Evolutionary conservation across 2,888 invertebrate species (phyloP).

Genomic region (Pollenia griseotomentosa): DNA sequence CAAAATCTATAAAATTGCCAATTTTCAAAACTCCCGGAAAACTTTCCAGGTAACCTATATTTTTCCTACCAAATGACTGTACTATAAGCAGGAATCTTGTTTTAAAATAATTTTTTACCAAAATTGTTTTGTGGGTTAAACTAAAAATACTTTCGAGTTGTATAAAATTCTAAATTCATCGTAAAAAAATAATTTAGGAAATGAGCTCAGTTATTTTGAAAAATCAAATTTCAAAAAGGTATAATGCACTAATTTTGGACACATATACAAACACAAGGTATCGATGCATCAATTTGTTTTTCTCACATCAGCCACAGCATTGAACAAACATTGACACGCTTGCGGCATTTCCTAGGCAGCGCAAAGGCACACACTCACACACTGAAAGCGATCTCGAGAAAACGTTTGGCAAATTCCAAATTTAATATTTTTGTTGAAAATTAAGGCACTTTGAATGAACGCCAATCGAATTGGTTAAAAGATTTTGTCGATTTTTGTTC

Average conservation of each 20-base stretch:
- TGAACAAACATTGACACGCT: constrained; percentile 11
- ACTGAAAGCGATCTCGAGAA: not conserved
- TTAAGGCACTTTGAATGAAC: constrained; percentile 23
- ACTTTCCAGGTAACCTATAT: too few relatives aligned
- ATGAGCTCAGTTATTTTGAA: constrained; percentile 37
- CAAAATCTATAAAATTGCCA: too few relatives aligned
- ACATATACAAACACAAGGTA: constrained; percentile 1
- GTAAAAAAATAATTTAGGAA: constrained; percentile 39
- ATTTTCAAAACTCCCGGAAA: too few relatives aligned
- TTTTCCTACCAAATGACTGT: too few relatives aligned
- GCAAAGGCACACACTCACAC: not conserved
- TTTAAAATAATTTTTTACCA: not conserved
- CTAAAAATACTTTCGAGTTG: not conserved
- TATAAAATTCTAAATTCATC: constrained; percentile 18
- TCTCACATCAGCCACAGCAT: not conserved
- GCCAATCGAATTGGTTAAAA: constrained; percentile 26
- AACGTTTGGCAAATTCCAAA: constrained; percentile 50
- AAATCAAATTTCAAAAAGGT: constrained; percentile 1
- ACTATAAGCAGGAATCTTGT: too few relatives aligned
- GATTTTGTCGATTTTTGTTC: not conserved
- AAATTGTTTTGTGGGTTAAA: constrained; percentile 1
- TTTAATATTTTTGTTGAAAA: not conserved
- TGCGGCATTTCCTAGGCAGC: not conserved
- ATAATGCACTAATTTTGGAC: constrained; percentile 25
- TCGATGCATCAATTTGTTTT: constrained; percentile 4